Evolutionary conservation across 2,888 invertebrate species (phyloP).

Genomic region (Frankliniella intonsa): DNA sequence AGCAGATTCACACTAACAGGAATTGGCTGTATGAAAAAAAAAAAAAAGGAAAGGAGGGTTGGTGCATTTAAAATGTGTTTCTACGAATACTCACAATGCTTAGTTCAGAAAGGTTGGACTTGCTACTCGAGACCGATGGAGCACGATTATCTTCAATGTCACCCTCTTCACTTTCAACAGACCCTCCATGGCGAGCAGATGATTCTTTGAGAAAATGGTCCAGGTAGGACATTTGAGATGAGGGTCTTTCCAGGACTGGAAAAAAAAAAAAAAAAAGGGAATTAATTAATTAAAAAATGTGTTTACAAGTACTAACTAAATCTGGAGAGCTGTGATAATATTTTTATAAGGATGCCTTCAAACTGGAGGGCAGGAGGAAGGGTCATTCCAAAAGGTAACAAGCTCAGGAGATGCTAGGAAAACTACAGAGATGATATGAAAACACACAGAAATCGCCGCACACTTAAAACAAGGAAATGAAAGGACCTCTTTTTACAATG

Average conservation of each 20-base stretch:
- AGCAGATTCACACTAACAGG: too few relatives aligned
- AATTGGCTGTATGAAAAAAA: neutral
- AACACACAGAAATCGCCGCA: neutral
- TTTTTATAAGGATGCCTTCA: neutral
- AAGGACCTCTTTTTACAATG: neutral
- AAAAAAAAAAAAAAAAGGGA: conserved; percentile 40
- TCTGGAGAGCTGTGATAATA: conserved; percentile 7
- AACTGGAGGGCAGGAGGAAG: neutral
- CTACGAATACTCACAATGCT: conserved; percentile 60
- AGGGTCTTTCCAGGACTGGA: conserved; percentile 80
- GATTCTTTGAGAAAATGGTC: conserved; percentile 83
- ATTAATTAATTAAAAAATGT: conserved; percentile 27
- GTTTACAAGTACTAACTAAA: conserved; percentile 29
- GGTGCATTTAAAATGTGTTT: conserved; percentile 29
- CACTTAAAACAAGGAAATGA: neutral
- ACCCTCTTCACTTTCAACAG: conserved; percentile 66
- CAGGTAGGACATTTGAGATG: conserved; percentile 86
- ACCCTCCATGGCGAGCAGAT: conserved; percentile 50
- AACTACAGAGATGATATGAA: neutral
- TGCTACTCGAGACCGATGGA: conserved; percentile 72
- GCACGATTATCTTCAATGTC: conserved; percentile 72
- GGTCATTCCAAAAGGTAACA: neutral
- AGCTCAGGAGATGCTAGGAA: neutral
- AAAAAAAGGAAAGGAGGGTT: neutral
- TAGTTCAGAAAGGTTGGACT: conserved; percentile 77